Conservation (phyloP, 2,113 vertebrate genomes). For the Brachypodius melanocephalos region DNA sequence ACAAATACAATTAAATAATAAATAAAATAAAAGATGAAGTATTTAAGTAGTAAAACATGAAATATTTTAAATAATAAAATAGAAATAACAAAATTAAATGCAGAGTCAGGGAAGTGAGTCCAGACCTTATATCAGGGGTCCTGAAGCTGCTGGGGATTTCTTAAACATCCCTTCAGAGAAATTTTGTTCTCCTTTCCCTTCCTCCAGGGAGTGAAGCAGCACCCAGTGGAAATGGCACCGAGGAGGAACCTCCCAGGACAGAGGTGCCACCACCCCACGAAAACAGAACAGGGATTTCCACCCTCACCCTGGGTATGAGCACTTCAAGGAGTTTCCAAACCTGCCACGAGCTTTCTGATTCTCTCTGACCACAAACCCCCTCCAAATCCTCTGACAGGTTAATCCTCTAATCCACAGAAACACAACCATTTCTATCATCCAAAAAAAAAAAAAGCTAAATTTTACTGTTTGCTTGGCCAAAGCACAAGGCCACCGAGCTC, state of each 20-base stretch:
- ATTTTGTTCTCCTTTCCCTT: background rate
- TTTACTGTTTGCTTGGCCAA: background rate
- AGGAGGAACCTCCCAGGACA: background rate
- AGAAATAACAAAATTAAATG: background rate
- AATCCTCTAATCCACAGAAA: background rate
- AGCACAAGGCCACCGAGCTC: background rate
- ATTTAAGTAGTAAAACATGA: background rate
- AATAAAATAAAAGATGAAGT: too few relatives aligned
- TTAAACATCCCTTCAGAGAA: background rate
- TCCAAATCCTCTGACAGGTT: background rate
- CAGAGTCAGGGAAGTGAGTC: background rate
- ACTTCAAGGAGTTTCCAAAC: background rate
- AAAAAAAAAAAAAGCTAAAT: background rate
- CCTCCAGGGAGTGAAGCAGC: background rate
- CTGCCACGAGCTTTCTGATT: background rate
- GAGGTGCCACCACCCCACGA: background rate
- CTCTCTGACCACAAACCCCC: background rate
- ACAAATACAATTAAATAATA: background rate
- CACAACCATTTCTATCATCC: background rate
- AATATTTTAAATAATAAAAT: background rate
- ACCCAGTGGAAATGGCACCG: background rate
- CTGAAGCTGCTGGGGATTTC: background rate
- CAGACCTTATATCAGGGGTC: background rate
- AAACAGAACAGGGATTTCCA: background rate
- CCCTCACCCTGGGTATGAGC: background rate